These are phyloP conservation scores for Ammodytes dubius DNA, from an alignment of 2,113 vertebrate genomes.

Conservation along the genomic window DNA sequence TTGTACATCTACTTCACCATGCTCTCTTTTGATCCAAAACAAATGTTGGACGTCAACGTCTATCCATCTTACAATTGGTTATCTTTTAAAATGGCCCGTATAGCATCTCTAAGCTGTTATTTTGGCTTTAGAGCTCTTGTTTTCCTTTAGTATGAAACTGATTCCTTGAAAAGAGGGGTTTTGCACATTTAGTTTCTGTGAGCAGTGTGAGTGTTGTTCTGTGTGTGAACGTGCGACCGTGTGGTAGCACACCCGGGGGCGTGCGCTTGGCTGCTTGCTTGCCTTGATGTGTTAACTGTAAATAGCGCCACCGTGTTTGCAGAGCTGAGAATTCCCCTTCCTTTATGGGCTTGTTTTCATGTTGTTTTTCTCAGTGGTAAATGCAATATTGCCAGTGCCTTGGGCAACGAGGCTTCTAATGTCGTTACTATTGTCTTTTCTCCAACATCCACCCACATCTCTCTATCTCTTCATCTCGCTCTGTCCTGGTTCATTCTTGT, in stretches of 20 bases:
- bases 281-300: conserved; percentile 36
- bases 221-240: conserved; percentile 25
- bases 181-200: conserved; percentile 24
- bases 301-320: conserved; percentile 28
- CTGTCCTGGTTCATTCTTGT: conserved; percentile 66
- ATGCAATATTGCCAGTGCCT: conserved; percentile 75
- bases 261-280: conserved; percentile 45
- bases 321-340: conserved; percentile 49
- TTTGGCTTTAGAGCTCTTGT: neutral
- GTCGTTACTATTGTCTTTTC: conserved; percentile 80
- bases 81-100: neutral
- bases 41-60: no score
- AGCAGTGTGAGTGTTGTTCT: conserved; percentile 46
- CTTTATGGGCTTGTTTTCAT: conserved; percentile 54
- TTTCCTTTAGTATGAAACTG: neutral
- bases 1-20: neutral
- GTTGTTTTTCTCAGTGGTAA: conserved; percentile 74
- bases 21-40: neutral
- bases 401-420: conserved; percentile 65
- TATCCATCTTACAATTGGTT: neutral
- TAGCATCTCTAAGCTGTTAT: neutral
- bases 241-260: conserved; percentile 31
- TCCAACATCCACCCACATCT: conserved; percentile 74
- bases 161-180: neutral
- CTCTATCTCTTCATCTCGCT: conserved; percentile 70